These are phyloP conservation scores for Bubo blakistoni DNA, from an alignment of 2,113 vertebrate species.

Conservation along the genomic window DNA sequence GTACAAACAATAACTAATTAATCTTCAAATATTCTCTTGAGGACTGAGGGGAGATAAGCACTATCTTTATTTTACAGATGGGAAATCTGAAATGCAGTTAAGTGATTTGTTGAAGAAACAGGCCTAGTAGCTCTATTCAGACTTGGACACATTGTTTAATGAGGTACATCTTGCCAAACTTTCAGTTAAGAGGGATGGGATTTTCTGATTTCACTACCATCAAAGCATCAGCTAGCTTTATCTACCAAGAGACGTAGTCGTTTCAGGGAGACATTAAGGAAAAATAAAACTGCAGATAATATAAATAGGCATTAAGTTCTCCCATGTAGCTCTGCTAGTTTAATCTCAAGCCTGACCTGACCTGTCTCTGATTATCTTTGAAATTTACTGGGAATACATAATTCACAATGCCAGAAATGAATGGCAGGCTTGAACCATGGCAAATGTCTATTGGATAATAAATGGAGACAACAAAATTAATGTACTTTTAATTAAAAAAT, in stretches of 20 bases:
- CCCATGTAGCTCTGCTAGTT: background rate
- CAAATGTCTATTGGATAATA: background rate
- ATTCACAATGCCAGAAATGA: background rate
- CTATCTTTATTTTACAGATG: slow-evolving; percentile 38
- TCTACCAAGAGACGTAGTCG: background rate
- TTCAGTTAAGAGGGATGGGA: background rate
- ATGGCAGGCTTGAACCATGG: background rate
- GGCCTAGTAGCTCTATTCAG: background rate
- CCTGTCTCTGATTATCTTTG: background rate
- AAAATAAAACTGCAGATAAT: background rate
- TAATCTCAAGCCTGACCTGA: background rate
- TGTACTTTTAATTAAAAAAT: too few relatives aligned
- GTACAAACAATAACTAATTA: slow-evolving; percentile 41
- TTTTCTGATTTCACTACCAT: slow-evolving; percentile 7
- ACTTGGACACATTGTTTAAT: background rate
- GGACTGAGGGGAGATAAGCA: slow-evolving; percentile 19
- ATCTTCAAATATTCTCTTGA: slow-evolving; percentile 25
- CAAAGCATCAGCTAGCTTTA: slow-evolving; percentile 8
- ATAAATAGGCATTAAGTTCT: background rate
- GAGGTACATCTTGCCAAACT: background rate
- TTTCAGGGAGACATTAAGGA: background rate
- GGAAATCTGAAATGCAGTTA: slow-evolving; percentile 16
- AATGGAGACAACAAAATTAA: background rate
- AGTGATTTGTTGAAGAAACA: background rate
- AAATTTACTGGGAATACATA: background rate